Evolutionary conservation across 2,888 invertebrate species (phyloP).

Genomic region (Dasysyrphus tricinctus): DNA sequence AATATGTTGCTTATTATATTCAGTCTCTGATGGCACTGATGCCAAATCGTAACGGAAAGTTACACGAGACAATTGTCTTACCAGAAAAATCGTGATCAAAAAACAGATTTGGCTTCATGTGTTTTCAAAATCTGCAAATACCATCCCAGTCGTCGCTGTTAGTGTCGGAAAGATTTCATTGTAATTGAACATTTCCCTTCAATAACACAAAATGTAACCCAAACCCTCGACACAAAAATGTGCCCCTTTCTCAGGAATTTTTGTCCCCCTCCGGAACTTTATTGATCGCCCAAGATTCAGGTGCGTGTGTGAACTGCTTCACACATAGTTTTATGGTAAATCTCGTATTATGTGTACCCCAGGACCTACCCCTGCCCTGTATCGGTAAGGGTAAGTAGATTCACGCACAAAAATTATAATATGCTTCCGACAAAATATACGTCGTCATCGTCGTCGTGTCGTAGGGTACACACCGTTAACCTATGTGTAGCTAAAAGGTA

Average conservation of each 20-base stretch:
- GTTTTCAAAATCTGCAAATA: too few relatives aligned
- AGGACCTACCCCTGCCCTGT: not conserved
- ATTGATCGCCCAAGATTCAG: conserved; percentile 19
- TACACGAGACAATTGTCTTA: too few relatives aligned
- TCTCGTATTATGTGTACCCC: conserved; percentile 6
- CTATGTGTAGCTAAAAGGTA: conserved; percentile 9
- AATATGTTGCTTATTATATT: too few relatives aligned
- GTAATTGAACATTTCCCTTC: not conserved
- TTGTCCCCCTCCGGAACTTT: not conserved
- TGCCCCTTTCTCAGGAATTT: not conserved
- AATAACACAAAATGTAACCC: conserved; percentile 1
- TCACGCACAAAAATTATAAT: conserved; percentile 27
- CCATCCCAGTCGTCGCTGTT: too few relatives aligned
- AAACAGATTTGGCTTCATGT: too few relatives aligned
- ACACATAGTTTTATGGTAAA: conserved; percentile 54
- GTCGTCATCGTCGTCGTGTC: not conserved
- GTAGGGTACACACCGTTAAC: conserved; percentile 2
- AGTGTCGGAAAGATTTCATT: not conserved
- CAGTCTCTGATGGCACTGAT: too few relatives aligned
- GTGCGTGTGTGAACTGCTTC: conserved; percentile 35
- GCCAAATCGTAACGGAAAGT: too few relatives aligned
- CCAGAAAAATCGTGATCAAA: too few relatives aligned
- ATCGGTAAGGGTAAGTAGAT: conserved; percentile 1
- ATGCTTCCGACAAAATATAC: conserved; percentile 11
- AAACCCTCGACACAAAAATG: not conserved